A percentile compares a stretch with the other conserved stretches of the same genome.
Evolutionary conservation across 1,140 invertebrate species (phyloP).

Genomic region (Druon quercuslanigerum): DNA sequence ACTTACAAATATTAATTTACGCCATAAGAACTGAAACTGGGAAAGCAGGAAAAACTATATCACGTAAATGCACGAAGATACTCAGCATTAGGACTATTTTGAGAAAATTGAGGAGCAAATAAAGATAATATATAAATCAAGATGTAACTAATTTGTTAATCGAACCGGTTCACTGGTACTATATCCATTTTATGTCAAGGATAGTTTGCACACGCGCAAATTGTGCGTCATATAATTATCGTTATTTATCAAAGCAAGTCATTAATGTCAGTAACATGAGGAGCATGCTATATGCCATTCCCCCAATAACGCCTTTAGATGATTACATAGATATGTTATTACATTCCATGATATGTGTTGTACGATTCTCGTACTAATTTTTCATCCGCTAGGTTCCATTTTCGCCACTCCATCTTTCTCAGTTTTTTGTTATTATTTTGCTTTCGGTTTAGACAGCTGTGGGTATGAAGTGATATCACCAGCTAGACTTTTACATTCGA

Average conservation of each 20-base stretch:
- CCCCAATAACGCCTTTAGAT: slow-evolving; percentile 14
- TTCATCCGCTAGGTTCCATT: too few relatives aligned
- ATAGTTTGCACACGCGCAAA: neutral
- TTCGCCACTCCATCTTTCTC: too few relatives aligned
- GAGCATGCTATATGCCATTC: neutral
- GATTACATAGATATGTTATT: neutral
- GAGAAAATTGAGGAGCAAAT: neutral
- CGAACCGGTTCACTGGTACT: slow-evolving; percentile 13
- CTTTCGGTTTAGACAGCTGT: too few relatives aligned
- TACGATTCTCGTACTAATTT: neutral
- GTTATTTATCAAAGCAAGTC: slow-evolving; percentile 22
- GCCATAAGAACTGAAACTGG: too few relatives aligned
- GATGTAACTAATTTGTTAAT: slow-evolving; percentile 20
- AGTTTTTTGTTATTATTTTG: too few relatives aligned
- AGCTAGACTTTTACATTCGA: too few relatives aligned
- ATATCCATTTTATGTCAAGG: slow-evolving; percentile 17
- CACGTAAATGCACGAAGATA: neutral
- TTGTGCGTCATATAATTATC: slow-evolving; percentile 16
- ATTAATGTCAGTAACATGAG: slow-evolving; percentile 6
- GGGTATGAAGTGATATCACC: too few relatives aligned
- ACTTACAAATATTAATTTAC: too few relatives aligned
- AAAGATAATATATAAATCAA: neutral
- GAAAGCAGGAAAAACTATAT: too few relatives aligned
- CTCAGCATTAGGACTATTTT: neutral
- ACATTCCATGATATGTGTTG: neutral